Evolutionary conservation across 2,888 invertebrate species (phyloP), one percentile per base, ranked within the genome.

Genomic region (Omphaloscelis lunosa): DNA sequence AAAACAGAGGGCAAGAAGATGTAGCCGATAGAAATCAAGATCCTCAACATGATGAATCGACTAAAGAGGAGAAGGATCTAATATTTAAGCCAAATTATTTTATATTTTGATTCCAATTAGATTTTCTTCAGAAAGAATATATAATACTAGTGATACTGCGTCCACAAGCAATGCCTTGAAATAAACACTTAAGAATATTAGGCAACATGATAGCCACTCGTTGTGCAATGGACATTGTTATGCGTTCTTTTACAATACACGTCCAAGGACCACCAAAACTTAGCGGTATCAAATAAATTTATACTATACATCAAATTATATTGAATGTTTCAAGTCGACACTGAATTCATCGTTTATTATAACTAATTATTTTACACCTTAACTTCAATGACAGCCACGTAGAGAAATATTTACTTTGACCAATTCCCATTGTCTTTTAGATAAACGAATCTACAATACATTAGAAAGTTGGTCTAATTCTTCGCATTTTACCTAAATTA

Each of bases 151-250:
- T 58, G 56, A 71, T 59, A 83, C 58, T 48, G 62, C 59, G 62
- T 62, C 45, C 58, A 79, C 41, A 69, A 72, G 61, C 56, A 83
- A 71, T 61, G 41, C 75, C 84, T 72, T 84, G 74, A 79, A 82
- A 75, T 72, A 84, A 77, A 69, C 29, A 61, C 59, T 76, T 56
- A 72, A 82, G 75, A 68, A 51, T 67, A 80, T 75, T 80, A 62
- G 53, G 62, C 83, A 83, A 84, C 67, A 53, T 84, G 72, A 84
- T 83, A 75, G 80, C 53, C 51, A 34, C 53, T 62, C 34, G 56
- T 84, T 80, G 75, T 70, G 82, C 65, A 83, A 84, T 48, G 67
- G n/a, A 75, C 84, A 84, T 83, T 75, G 75, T 84, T 80, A 75
- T 84, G 81, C 75, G 72, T 72, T 80, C 61, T 84, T 75, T 80